Base-by-base conservation (phyloP, 2,888 invertebrate species). In the Meiosimyza decipiens region DNA sequence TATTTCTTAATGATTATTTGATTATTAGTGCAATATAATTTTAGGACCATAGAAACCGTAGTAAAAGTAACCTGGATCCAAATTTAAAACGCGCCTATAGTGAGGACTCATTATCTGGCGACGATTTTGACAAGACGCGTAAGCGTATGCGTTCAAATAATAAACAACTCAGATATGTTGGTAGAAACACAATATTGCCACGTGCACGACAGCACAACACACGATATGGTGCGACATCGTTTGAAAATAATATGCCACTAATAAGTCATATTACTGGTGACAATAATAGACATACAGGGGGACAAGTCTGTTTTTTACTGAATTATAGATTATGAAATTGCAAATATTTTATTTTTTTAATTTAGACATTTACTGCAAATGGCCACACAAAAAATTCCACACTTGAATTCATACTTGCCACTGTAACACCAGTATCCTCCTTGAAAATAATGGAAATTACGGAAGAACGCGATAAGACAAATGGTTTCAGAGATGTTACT, bases 121-220 rank as follows among this genome's bases (percentile, higher is more conserved):
- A 78, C 69, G 74, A 77, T 18, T 75, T 75, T 28, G 77, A 77
- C 18, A 77, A 72, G 6, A 57, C 78, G 6, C 77, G 79, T 3
- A 79, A 79, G 52, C 77, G 75, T 18, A 64, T 78, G 73, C 77
- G 77, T 28, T 71, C 76, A 2, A 78, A 79, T 57, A 79, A 73
- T 51, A 78, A 77, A 52, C 71, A 67, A 68, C 15, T 77, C 2
- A 71, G 52, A 2, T 55, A 71, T 28, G 13, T 11, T 9, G 79
- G 79, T 3, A 71, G 74, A 5, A 51, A 13, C 12, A 71, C 73
- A 22, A 28, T 64, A 4, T 65, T 79, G 57, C 79, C 78, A 12
- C 75, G 75, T 54, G 71, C 74, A 6, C 74, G 75, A 18, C 66
- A 78, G 54, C 76, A 76, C 66, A 6, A 15, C 0, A 2, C 22